Evolutionary conservation across 1,140 invertebrate species (phyloP).

Genomic region (Lucilia sericata): DNA sequence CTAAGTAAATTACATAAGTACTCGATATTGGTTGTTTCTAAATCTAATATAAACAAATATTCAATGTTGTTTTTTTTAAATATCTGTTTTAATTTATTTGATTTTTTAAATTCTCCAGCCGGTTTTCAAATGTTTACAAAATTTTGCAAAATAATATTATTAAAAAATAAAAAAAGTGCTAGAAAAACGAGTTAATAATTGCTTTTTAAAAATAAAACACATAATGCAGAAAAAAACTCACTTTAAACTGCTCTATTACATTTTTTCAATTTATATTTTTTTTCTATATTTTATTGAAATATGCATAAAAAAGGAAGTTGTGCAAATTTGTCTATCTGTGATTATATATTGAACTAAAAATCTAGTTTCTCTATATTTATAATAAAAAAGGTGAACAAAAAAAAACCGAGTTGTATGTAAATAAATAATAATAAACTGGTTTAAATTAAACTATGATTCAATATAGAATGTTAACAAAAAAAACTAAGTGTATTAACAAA

Average conservation of each 20-base stretch:
- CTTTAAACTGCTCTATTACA: conserved; percentile 13
- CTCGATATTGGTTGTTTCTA: not conserved
- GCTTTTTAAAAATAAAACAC: not conserved
- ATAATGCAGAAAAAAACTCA: not conserved
- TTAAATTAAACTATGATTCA: not conserved
- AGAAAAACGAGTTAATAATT: not conserved
- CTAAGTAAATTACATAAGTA: too few relatives aligned
- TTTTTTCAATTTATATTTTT: not conserved
- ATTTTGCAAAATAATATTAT: not conserved
- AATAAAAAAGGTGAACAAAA: not conserved
- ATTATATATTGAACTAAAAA: conserved; percentile 18
- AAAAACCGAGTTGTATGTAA: not conserved
- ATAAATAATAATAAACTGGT: not conserved
- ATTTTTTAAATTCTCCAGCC: not conserved
- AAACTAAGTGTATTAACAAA: not conserved
- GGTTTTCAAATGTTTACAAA: conserved; percentile 6
- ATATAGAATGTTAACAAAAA: not conserved
- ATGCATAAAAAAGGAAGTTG: conserved; percentile 3
- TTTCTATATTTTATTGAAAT: not conserved
- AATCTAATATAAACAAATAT: not conserved
- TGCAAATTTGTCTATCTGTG: not conserved
- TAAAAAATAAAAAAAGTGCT: conserved; percentile 6
- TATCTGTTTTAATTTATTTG: not conserved
- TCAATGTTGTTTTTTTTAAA: not conserved
- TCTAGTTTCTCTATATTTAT: not conserved